Evolutionary conservation across 2,797 vertebrate genomes (phyloP), one percentile per base, ranked within the genome.

Genomic region (Synaphobranchus kaupii): DNA sequence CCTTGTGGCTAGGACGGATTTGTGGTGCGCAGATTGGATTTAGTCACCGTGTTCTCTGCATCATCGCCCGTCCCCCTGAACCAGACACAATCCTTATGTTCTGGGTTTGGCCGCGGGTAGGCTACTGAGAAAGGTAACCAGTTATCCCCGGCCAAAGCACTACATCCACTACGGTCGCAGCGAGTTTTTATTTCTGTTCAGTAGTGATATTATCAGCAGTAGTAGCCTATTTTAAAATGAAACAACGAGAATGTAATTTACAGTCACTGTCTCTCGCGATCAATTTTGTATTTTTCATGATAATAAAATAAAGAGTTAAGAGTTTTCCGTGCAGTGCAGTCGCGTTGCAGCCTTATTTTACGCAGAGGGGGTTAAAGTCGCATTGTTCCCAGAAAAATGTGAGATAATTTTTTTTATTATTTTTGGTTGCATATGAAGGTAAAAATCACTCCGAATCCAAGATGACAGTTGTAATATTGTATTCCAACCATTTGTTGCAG

Each of bases 21-120:
- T 60, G 71, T 58, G 71, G 13, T 22, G 34, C 44, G 84, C 84
- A 88, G 54, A 66, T 25, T 83, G 34, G 31, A 73, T 85, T 85
- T 47, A 86, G 60, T 82, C 73, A 50, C 73, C 84, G 58, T 88
- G 52, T 66, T 85, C 84, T 54, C 78, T 34, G 78, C 87, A 83
- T 85, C 87, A 54, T 76, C 39, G 84, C 56, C 78, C 84, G 73
- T 80, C 84, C 56, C 56, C 56, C 54, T 31, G 84, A 68, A 85
- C 83, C 39, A 84, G 31, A 20, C 47, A 54, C 25, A 78, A n/a
- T 85, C 71, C 83, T 34, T 50, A 34, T 28, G 52, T 48, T 56
- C 73, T 28, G 12, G 15, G 84, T 84, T 85, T 31, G 31, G 68
- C 15, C 25, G 25, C 63, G 22, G 63, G 25, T 68, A 82, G 39